These are phyloP conservation scores for Panurus biarmicus DNA, from an alignment of 2,113 vertebrate species.

Conservation along the genomic window DNA sequence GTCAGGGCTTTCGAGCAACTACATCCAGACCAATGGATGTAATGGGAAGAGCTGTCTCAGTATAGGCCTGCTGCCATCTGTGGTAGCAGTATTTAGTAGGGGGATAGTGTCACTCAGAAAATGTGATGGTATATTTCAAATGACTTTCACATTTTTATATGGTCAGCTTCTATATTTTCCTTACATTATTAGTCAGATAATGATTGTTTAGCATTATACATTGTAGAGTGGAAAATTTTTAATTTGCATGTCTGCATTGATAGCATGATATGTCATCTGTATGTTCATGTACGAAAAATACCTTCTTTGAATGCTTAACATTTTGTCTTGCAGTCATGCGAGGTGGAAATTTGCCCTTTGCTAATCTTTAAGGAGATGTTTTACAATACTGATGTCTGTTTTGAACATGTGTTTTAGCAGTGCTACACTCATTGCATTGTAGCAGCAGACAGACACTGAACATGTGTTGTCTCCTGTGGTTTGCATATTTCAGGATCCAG, in stretches of 20 bases:
- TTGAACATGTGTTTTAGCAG: neutral
- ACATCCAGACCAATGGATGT: neutral
- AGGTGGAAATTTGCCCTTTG: neutral
- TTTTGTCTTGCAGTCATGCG: neutral
- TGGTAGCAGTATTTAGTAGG: neutral
- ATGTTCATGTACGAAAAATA: neutral
- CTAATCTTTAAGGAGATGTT: neutral
- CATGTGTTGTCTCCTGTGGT: neutral
- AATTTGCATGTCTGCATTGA: neutral
- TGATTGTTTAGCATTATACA: neutral
- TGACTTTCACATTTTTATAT: neutral
- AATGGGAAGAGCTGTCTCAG: neutral
- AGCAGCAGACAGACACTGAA: neutral
- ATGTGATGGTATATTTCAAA: accelerated
- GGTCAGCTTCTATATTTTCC: neutral
- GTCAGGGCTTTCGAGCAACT: neutral
- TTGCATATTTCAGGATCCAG: neutral
- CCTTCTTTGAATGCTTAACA: neutral
- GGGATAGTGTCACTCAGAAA: neutral
- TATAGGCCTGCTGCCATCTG: neutral
- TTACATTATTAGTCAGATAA: neutral
- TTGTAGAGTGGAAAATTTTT: neutral
- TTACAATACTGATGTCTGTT: neutral
- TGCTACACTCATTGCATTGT: neutral
- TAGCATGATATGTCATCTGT: accelerated